A percentile compares a stretch with the other conserved stretches of the same genome.
These are phyloP conservation scores for Griposia aprilina DNA, from an alignment of 2,888 invertebrate species.

Conservation along the genomic window DNA sequence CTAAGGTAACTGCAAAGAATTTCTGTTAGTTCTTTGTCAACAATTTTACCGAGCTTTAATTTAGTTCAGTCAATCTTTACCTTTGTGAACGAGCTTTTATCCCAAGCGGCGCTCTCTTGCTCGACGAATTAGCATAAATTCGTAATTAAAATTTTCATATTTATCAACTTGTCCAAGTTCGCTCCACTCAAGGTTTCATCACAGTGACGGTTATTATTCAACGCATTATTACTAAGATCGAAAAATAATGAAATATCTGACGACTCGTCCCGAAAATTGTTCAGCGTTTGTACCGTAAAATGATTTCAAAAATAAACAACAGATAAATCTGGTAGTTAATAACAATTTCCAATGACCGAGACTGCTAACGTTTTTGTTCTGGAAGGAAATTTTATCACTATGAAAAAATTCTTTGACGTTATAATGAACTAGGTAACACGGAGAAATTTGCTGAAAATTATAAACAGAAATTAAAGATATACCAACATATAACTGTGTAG, in stretches of 20 bases:
- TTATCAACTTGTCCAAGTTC: constrained; percentile 68
- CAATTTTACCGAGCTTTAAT: constrained; percentile 64
- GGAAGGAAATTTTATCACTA: constrained; percentile 39
- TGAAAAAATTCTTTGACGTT: constrained; percentile 32
- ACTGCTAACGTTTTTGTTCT: constrained; percentile 25
- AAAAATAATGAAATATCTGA: constrained; percentile 55
- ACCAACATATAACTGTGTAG: neutral
- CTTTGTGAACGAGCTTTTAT: constrained; percentile 72
- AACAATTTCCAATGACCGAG: constrained; percentile 51
- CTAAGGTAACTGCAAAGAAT: constrained; percentile 20
- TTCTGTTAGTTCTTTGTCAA: constrained; percentile 54
- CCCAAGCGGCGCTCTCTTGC: constrained; percentile 54
- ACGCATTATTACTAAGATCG: constrained; percentile 57
- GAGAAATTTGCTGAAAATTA: constrained; percentile 15
- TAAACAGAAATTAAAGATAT: neutral
- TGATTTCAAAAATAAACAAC: constrained; percentile 37
- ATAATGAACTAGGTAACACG: constrained; percentile 22
- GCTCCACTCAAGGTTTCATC: constrained; percentile 51
- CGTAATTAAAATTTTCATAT: constrained; percentile 77
- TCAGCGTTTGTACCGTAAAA: constrained; percentile 36
- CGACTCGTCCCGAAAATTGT: constrained; percentile 48
- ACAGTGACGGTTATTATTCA: constrained; percentile 61
- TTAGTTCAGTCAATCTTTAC: constrained; percentile 73
- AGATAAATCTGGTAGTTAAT: constrained; percentile 51
- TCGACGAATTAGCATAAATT: constrained; percentile 79